Evolutionary conservation across 1,140 invertebrate genomes (phyloP).

Genomic region (Elysia chlorotica): DNA sequence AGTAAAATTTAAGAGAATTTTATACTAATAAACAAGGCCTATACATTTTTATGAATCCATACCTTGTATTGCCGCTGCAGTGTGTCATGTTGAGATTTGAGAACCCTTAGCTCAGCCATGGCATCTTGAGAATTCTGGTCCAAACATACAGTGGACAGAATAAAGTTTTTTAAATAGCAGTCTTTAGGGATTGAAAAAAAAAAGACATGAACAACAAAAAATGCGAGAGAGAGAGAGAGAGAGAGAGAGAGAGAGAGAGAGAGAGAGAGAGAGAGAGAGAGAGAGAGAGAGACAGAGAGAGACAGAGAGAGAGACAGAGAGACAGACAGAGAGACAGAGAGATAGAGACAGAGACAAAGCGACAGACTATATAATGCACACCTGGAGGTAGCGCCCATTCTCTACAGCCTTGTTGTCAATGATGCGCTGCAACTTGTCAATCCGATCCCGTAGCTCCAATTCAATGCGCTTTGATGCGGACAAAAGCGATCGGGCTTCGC

Average conservation of each 20-base stretch:
- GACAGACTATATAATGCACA: too few relatives aligned
- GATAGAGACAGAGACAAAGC: too few relatives aligned
- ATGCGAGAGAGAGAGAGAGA: background rate
- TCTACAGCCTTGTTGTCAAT: conserved; percentile 32
- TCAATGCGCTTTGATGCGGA: conserved; percentile 48
- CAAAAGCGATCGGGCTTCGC: conserved; percentile 49
- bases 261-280: background rate
- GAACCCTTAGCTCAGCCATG: conserved; percentile 32
- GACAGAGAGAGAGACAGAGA: background rate
- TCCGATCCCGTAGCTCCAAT: conserved; percentile 35
- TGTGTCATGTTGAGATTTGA: conserved; percentile 42
- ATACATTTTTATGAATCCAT: background rate
- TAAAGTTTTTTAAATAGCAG: background rate
- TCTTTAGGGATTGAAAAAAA: background rate
- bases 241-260: background rate
- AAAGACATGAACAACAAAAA: too few relatives aligned
- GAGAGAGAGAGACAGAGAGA: background rate
- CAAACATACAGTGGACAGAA: background rate
- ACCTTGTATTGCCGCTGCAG: conserved; percentile 42
- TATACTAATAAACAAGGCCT: background rate
- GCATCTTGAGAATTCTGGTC: conserved; percentile 26
- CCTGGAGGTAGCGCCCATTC: conserved; percentile 22
- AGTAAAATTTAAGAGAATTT: background rate
- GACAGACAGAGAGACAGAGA: background rate
- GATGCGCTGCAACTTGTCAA: conserved; percentile 34